Evolutionary conservation across 1,140 invertebrate species (phyloP).

Genomic region (Eurytemora carolleeae): DNA sequence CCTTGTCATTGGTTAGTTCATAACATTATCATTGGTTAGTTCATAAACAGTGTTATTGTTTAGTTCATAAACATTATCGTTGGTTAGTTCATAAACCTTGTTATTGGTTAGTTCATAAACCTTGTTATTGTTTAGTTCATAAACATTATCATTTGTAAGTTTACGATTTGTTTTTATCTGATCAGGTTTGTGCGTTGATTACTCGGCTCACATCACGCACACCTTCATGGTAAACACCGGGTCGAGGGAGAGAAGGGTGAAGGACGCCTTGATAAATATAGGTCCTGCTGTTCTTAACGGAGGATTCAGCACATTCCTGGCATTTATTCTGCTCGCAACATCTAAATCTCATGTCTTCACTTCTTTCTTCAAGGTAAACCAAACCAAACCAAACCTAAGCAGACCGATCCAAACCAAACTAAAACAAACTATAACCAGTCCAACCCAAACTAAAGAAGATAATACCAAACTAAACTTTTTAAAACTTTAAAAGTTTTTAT

Average conservation of each 20-base stretch:
- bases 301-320: slow-evolving; percentile 31
- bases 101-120: background rate
- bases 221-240: slow-evolving; percentile 40
- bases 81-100: background rate
- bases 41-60: background rate
- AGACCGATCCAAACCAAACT: background rate
- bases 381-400: background rate
- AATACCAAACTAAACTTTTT: background rate
- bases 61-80: slow-evolving; percentile 29
- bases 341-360: slow-evolving; percentile 29
- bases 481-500: too few relatives aligned
- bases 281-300: slow-evolving; percentile 30
- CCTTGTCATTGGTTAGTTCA: background rate
- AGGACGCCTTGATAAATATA: background rate
- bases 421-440: background rate
- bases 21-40: background rate
- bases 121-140: background rate
- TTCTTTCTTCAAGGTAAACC: slow-evolving; percentile 30
- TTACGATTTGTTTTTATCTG: slow-evolving; percentile 40
- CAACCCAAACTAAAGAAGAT: background rate
- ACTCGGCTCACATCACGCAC: slow-evolving; percentile 65
- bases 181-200: slow-evolving; percentile 66
- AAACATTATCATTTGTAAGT: background rate
- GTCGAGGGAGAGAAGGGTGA: background rate
- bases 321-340: slow-evolving; percentile 27